Percentiles rank a stretch among this genome's conserved stretches.
phyloP scores from a whole-genome alignment of 2,888 invertebrate genomes.

The Temnothorax ravouxi region DNA sequence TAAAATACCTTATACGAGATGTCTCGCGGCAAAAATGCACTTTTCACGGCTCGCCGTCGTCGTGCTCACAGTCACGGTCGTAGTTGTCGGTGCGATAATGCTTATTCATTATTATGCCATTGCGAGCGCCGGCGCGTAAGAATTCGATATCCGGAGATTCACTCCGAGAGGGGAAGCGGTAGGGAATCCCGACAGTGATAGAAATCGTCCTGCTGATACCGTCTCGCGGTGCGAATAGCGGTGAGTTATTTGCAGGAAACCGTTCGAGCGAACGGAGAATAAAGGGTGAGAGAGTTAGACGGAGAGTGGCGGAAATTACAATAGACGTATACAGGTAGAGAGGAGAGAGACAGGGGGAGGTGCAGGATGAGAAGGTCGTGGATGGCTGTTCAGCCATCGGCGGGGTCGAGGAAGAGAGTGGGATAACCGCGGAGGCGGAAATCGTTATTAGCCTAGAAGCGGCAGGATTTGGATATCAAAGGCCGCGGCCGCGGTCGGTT shows the following conservation, averaged over 20 bases:
- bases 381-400: conserved; percentile 31
- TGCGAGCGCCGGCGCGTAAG: conserved; percentile 51
- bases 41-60: conserved; percentile 16
- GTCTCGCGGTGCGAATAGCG: conserved; percentile 45
- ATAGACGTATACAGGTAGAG: conserved; percentile 43
- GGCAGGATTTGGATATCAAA: conserved; percentile 54
- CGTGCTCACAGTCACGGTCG: not conserved
- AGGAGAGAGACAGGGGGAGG: not conserved
- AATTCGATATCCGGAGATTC: conserved; percentile 59
- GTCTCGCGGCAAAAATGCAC: conserved; percentile 40
- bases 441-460: conserved; percentile 56
- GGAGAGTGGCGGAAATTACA: conserved; percentile 55
- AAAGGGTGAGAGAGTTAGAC: conserved; percentile 36
- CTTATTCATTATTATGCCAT: conserved; percentile 56
- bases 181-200: conserved; percentile 45
- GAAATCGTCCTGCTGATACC: conserved; percentile 52
- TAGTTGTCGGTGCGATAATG: conserved; percentile 31
- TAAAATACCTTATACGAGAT: conserved; percentile 41
- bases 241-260: conserved; percentile 53
- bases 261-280: conserved; percentile 46
- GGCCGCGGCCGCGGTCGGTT: conserved; percentile 26
- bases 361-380: not conserved
- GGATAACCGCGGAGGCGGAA: conserved; percentile 53
- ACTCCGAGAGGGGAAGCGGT: not conserved
- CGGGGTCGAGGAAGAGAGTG: conserved; percentile 10